Conservation (phyloP, 2,113 vertebrate species). For the Siniperca knerii region DNA sequence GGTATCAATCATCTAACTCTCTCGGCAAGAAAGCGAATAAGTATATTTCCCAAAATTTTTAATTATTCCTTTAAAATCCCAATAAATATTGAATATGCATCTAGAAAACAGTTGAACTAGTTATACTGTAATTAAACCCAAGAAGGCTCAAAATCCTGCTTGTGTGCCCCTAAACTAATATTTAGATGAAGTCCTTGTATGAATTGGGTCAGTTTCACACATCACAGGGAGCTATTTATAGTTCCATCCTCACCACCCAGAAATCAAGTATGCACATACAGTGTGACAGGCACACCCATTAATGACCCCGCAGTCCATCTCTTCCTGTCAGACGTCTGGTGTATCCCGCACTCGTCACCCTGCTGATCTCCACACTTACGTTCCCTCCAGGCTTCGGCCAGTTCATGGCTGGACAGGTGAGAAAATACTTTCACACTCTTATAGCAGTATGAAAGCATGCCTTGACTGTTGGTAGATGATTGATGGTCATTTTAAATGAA, state of each 20-base stretch:
- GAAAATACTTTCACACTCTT: slow-evolving; percentile 55
- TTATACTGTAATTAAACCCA: background rate
- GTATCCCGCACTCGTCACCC: slow-evolving; percentile 95
- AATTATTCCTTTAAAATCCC: background rate
- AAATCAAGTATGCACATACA: slow-evolving; percentile 44
- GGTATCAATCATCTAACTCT: background rate
- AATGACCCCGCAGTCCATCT: slow-evolving; percentile 78
- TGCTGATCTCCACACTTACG: slow-evolving; percentile 94
- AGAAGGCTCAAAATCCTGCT: background rate
- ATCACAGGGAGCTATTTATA: slow-evolving; percentile 32
- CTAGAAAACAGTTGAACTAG: background rate
- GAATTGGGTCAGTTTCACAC: slow-evolving; percentile 46
- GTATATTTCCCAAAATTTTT: background rate
- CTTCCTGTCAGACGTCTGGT: slow-evolving; percentile 91
- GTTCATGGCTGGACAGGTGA: slow-evolving; percentile 99
- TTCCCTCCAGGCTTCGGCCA: slow-evolving; percentile 97
- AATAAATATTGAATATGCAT: background rate
- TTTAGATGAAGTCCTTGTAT: slow-evolving; percentile 28
- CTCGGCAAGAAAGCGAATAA: background rate
- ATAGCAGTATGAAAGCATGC: slow-evolving; percentile 36
- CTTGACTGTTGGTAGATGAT: slow-evolving; percentile 22
- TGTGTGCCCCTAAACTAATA: slow-evolving; percentile 5
- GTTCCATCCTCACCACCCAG: slow-evolving; percentile 2
- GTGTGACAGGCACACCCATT: slow-evolving; percentile 63
- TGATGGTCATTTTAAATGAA: slow-evolving; percentile 56